phyloP scores from a whole-genome alignment of 1,140 invertebrate species.

The Drosophila mauritiana region DNA sequence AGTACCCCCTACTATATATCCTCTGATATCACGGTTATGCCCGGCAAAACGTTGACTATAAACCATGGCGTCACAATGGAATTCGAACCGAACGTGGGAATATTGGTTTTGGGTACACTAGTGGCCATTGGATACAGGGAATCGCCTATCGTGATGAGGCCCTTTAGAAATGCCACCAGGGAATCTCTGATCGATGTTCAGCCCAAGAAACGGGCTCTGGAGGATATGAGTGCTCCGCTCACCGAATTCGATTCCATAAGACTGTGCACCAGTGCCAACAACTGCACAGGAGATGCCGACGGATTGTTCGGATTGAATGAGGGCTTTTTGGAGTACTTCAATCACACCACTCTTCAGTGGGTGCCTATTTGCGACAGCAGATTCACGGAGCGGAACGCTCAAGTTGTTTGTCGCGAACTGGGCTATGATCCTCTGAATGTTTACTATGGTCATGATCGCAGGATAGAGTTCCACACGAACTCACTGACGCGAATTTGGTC shows the following conservation, averaged over 20 bases:
- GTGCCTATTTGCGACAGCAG: conserved; percentile 97
- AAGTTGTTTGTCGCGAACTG: conserved; percentile 97
- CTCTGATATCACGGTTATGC: conserved; percentile 98
- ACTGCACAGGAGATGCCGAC: conserved; percentile 87
- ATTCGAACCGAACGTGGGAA: conserved; percentile 98
- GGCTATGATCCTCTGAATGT: conserved; percentile 95
- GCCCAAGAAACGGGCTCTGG: conserved; percentile 85
- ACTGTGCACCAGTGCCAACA: conserved; percentile 89
- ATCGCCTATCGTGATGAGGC: conserved; percentile 93
- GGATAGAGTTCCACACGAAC: conserved; percentile 94
- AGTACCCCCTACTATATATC: conserved; percentile 92
- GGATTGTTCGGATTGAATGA: conserved; percentile 86
- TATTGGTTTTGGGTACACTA: conserved; percentile 97
- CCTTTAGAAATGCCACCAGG: conserved; percentile 85
- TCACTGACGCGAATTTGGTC: conserved; percentile 94
- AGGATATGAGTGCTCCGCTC: conserved; percentile 71
- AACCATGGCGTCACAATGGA: conserved; percentile 96
- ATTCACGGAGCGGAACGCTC: conserved; percentile 97
- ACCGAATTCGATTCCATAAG: conserved; percentile 87
- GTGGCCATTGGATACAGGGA: conserved; percentile 92
- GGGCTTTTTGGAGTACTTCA: conserved; percentile 98
- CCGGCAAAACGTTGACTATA: conserved; percentile 93
- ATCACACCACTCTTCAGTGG: conserved; percentile 97
- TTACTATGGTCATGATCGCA: conserved; percentile 91
- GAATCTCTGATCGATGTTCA: conserved; percentile 49